Base-by-base conservation (phyloP, 1,140 invertebrate species). In the Pararge aegeria region DNA sequence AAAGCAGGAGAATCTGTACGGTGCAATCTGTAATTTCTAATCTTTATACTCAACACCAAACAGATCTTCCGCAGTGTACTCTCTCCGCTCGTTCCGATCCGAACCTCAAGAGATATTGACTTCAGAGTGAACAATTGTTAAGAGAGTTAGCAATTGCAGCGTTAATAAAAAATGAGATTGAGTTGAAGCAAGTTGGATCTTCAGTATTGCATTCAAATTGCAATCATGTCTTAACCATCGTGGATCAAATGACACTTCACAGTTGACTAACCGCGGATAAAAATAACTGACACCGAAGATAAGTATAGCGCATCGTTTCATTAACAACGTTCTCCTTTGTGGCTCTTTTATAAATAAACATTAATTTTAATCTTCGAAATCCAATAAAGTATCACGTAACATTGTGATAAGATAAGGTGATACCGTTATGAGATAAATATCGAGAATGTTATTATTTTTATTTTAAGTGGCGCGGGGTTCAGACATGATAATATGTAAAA, bases 301-400 rank as follows among this genome's bases (percentile, higher is more conserved):
- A 30, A 58, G 37, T 58, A 29, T 40, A 48, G 29, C 51, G 38
- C 9, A 44, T 59, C 40, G 37, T 49, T 29, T 52, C 29, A 38
- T 49, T 21, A n/a, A 12, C 3, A 2, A 4, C 38, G 18, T 16
- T 34, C 16, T 21, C 13, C 12, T 52, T 52, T 52, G 38, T 44
- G 15, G 37, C 29, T 49, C 6, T 48, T 44, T 15, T 24, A 49
- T 30, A 56, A 56, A 56, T 56, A 49, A 34, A 34, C 16, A n/a
- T 24, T 56, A 34, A 4, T 55, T 4, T 29, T 12, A 16, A 27
- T 49, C 5, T 16, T 1, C 10, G 1, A 2, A 10, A 29, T 27
- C 6, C 21, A 20, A 29, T 27, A 49, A 15, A 7, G 46, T 10
- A 49, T 29, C 29, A 49, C 29, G 46, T 49, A 10, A 15, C 27